A percentile compares a stretch with the other conserved stretches of the same genome.
phyloP scores from a whole-genome alignment of 64 coral and sea anemone species.

The Acropora tenuis region DNA sequence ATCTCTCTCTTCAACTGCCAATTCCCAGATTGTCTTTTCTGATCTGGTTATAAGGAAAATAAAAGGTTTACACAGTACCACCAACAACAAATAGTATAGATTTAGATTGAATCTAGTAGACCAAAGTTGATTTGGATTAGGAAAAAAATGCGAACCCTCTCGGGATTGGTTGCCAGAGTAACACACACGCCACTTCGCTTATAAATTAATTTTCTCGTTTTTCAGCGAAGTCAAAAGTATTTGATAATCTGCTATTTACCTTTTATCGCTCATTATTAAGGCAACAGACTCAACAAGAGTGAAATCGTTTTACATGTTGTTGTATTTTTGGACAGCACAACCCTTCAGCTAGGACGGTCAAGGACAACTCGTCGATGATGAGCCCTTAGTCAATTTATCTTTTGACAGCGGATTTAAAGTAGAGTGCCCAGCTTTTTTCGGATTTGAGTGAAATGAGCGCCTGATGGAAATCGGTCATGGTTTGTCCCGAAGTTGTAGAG shows the following conservation, averaged over 20 bases:
- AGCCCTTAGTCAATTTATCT: neutral
- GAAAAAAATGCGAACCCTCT: too few species aligned
- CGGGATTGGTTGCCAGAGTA: constrained; percentile 7
- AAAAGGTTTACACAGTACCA: too few species aligned
- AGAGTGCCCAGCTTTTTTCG: constrained; percentile 23
- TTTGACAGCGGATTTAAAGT: neutral
- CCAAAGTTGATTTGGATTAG: too few species aligned
- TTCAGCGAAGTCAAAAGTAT: neutral
- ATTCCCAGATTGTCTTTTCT: constrained; percentile 92
- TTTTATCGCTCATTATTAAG: constrained; percentile 17
- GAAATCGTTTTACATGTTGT: neutral
- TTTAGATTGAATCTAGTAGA: too few species aligned
- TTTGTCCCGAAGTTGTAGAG: neutral
- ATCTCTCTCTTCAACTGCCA: constrained; percentile 84
- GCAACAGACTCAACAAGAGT: neutral
- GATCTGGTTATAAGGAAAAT: constrained; percentile 35
- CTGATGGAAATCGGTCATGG: constrained; percentile 21
- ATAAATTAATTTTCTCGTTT: neutral
- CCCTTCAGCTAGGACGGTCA: neutral
- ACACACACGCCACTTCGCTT: neutral
- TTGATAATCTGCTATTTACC: neutral
- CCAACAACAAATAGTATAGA: too few species aligned
- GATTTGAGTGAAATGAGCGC: neutral
- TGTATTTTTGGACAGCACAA: neutral
- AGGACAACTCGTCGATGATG: neutral